Conservation (phyloP, 1,140 invertebrate species). For the Scaptomyza graminum region DNA sequence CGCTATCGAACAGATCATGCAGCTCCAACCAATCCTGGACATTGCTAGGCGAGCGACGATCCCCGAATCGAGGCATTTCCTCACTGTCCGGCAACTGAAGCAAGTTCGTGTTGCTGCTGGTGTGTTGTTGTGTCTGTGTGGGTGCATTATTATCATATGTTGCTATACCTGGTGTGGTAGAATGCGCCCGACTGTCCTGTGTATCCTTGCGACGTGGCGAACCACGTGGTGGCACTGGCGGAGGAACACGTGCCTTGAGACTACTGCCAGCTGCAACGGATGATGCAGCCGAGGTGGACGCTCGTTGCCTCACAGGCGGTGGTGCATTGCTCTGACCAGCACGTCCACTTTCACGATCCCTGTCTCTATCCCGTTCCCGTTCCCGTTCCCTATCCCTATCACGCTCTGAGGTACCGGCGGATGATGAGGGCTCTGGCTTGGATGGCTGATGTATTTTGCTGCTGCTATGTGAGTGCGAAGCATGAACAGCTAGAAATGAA, state of each 20-base stretch:
- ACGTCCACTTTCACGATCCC: conserved; percentile 46
- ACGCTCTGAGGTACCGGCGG: conserved; percentile 10
- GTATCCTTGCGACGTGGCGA: conserved; percentile 85
- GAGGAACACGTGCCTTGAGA: conserved; percentile 88
- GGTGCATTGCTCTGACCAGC: conserved; percentile 46
- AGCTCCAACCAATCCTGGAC: conserved; percentile 82
- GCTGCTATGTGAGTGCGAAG: conserved; percentile 73
- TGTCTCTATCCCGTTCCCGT: conserved; percentile 18
- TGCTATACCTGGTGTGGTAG: conserved; percentile 73
- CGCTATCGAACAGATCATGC: conserved; percentile 69
- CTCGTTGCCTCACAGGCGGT: conserved; percentile 70
- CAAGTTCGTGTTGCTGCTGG: conserved; percentile 22
- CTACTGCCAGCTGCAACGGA: conserved; percentile 34
- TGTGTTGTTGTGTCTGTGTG: conserved; percentile 16
- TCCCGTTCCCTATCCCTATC: conserved; percentile 22
- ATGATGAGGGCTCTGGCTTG: conserved; percentile 55
- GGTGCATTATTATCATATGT: conserved; percentile 29
- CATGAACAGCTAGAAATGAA: conserved; percentile 50
- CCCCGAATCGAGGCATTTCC: conserved; percentile 67
- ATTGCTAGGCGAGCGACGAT: conserved; percentile 79
- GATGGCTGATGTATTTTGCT: conserved; percentile 69
- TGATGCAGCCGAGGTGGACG: conserved; percentile 30
- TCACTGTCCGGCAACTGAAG: conserved; percentile 55
- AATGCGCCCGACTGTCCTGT: conserved; percentile 83
- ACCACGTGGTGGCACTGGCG: conserved; percentile 92